phyloP scores from a whole-genome alignment of 2,888 invertebrate genomes.

The Amphipoea oculea region DNA sequence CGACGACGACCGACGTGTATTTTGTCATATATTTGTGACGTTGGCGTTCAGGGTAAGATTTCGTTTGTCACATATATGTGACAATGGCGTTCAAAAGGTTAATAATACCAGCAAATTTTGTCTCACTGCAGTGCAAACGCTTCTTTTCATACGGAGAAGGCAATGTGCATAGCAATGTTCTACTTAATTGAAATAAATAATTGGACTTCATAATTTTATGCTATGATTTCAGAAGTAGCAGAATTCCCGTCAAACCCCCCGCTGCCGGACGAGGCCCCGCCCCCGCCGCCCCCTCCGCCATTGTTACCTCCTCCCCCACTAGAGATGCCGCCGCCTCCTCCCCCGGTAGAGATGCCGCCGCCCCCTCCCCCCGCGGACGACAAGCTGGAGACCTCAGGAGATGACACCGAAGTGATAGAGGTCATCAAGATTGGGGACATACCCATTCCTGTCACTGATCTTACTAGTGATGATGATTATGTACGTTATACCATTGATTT shows the following conservation, averaged over 20 bases:
- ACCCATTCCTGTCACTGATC: constrained; percentile 75
- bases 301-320: constrained; percentile 55
- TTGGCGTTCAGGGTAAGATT: too few relatives aligned
- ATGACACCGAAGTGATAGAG: constrained; percentile 76
- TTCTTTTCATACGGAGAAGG: not conserved
- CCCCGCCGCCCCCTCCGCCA: constrained; percentile 72
- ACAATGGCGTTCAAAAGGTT: too few relatives aligned
- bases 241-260: constrained; percentile 86
- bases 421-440: constrained; percentile 79
- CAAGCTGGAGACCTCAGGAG: constrained; percentile 42
- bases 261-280: constrained; percentile 85
- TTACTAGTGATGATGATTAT: constrained; percentile 77
- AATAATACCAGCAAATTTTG: not conserved
- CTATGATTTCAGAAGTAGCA: constrained; percentile 74
- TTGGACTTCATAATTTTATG: not conserved
- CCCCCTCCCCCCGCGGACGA: constrained; percentile 47
- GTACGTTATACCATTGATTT: constrained; percentile 66
- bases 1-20: too few relatives aligned
- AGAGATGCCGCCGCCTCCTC: constrained; percentile 67
- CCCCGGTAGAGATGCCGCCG: constrained; percentile 20
- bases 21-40: too few relatives aligned
- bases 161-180: not conserved
- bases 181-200: not conserved
- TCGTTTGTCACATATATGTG: too few relatives aligned
- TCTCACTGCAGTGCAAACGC: not conserved